Evolutionary conservation across 2,113 vertebrate genomes (phyloP).

Genomic region (Daubentonia madagascariensis): DNA sequence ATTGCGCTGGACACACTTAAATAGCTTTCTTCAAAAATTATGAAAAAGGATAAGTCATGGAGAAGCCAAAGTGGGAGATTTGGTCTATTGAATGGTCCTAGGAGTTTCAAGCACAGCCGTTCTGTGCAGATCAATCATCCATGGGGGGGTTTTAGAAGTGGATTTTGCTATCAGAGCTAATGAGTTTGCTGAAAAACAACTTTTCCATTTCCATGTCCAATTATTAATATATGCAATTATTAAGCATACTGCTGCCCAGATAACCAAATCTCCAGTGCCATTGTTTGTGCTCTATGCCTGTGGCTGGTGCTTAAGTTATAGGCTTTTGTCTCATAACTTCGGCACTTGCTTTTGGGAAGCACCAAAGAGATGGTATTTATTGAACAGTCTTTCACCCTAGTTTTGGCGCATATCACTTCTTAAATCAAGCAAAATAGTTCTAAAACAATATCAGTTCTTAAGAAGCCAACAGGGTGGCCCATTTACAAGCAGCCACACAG

Average conservation of each 20-base stretch:
- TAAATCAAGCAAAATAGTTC: not conserved
- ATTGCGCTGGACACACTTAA: not conserved
- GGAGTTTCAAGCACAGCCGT: not conserved
- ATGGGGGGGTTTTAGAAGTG: not conserved
- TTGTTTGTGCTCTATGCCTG: accelerated
- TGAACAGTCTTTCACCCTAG: not conserved
- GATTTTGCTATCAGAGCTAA: not conserved
- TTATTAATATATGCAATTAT: no score
- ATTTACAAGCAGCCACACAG: not conserved
- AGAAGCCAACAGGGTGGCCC: not conserved
- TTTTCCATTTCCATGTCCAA: not conserved
- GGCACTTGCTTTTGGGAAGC: not conserved
- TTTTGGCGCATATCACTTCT: not conserved
- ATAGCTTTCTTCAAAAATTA: not conserved
- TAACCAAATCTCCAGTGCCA: accelerated
- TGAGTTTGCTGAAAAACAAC: not conserved
- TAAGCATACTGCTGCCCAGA: not conserved
- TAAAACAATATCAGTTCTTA: not conserved
- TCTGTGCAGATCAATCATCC: not conserved
- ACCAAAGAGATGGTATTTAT: not conserved
- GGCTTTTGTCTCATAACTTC: not conserved
- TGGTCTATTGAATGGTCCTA: accelerated
- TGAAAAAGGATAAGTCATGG: not conserved
- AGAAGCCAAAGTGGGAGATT: not conserved
- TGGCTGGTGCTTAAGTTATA: not conserved